Conservation (phyloP, 2,113 vertebrate species). For the Leucopternis melanops region DNA sequence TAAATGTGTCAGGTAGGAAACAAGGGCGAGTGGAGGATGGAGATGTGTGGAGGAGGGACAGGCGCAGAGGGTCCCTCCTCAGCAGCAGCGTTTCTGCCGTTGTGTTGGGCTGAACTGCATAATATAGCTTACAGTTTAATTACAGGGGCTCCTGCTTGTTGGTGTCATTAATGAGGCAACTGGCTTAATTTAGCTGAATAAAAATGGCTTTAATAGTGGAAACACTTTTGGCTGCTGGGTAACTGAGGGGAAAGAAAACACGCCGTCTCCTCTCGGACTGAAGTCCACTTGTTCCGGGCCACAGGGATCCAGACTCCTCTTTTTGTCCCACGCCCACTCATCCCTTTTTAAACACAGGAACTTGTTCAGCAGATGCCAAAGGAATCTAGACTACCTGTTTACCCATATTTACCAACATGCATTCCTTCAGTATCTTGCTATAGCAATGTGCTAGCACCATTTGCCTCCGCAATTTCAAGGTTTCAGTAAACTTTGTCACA, state of each 20-base stretch:
- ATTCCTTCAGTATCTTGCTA: background rate
- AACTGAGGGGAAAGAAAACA: constrained; percentile 64
- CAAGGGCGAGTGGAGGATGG: background rate
- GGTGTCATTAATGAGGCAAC: constrained; percentile 74
- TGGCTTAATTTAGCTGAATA: constrained; percentile 74
- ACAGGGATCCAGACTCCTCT: background rate
- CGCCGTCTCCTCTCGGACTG: background rate
- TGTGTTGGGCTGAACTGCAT: constrained; percentile 15
- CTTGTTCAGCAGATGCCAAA: background rate
- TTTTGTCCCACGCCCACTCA: background rate
- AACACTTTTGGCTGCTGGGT: constrained; percentile 51
- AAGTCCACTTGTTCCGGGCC: background rate
- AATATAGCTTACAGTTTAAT: constrained; percentile 73
- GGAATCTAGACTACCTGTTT: background rate
- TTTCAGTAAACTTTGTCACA: background rate
- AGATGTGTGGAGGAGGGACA: background rate
- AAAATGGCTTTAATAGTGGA: constrained; percentile 69
- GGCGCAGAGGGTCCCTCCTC: background rate
- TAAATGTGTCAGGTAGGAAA: constrained; percentile 35
- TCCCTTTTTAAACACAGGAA: background rate
- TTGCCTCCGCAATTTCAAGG: background rate
- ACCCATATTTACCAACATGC: background rate
- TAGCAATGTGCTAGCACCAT: background rate
- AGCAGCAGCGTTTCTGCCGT: background rate
- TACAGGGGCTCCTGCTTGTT: constrained; percentile 73